Percentiles rank a stretch among this genome's conserved stretches.
These are phyloP conservation scores for Anas platyrhynchos DNA, from an alignment of 2,113 vertebrate species.

Conservation along the genomic window DNA sequence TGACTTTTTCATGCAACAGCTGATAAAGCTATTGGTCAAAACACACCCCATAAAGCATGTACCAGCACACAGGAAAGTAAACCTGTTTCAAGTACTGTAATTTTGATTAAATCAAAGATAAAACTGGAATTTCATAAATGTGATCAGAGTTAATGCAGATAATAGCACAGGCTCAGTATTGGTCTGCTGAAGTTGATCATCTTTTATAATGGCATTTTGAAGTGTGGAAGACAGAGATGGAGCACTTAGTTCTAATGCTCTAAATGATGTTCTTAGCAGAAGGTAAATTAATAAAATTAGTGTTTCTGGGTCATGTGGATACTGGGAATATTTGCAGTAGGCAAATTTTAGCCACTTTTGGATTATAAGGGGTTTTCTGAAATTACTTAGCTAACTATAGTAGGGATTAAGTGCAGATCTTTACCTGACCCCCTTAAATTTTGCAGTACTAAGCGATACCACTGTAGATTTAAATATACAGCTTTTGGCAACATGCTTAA, in stretches of 20 bases:
- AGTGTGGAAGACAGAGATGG: background rate
- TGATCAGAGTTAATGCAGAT: background rate
- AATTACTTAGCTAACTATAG: fast-evolving
- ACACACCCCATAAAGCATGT: background rate
- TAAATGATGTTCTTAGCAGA: background rate
- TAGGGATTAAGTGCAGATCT: background rate
- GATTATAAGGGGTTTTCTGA: background rate
- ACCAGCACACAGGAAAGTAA: background rate
- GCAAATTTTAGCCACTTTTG: background rate
- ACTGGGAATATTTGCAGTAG: background rate
- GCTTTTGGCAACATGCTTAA: background rate
- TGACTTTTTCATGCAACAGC: background rate
- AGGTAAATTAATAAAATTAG: background rate
- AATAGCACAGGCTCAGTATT: background rate
- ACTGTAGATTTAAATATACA: background rate
- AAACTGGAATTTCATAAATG: background rate
- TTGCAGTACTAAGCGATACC: background rate
- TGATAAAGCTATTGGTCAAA: background rate
- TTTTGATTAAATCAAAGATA: background rate
- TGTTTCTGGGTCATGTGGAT: background rate
- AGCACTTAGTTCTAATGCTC: background rate
- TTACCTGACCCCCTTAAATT: background rate
- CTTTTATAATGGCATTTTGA: background rate
- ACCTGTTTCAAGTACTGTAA: background rate
- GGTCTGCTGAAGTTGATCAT: background rate